Percentiles rank a stretch among this genome's conserved stretches.
Conservation (phyloP, 2,888 invertebrate species). For the Eupeodes luniger region DNA sequence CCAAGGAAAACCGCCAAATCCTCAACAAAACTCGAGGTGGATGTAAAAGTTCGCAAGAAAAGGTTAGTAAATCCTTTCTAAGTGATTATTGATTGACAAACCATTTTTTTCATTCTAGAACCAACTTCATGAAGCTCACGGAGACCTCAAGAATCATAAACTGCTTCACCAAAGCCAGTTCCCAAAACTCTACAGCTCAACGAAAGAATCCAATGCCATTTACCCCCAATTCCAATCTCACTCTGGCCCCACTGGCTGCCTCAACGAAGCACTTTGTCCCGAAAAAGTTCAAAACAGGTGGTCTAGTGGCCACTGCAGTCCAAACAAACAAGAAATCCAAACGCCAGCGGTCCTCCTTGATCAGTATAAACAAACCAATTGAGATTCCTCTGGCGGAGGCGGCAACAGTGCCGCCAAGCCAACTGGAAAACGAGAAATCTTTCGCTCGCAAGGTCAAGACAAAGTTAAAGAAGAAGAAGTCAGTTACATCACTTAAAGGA, state of each 20-base stretch:
- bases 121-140: constrained; percentile 79
- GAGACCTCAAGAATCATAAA: constrained; percentile 80
- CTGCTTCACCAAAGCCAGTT: constrained; percentile 77
- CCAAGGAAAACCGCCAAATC: constrained; percentile 50
- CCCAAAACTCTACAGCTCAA: constrained; percentile 12
- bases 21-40: constrained; percentile 38
- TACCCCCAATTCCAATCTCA: constrained; percentile 45
- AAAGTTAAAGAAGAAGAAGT: constrained; percentile 81
- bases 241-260: constrained; percentile 60
- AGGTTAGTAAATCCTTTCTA: constrained; percentile 26
- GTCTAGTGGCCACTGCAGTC: constrained; percentile 86
- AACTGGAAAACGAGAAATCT: constrained; percentile 85
- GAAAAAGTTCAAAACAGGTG: constrained; percentile 86
- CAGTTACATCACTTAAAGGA: constrained; percentile 48
- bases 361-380: constrained; percentile 38
- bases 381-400: constrained; percentile 33
- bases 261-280: constrained; percentile 53
- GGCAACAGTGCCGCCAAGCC: constrained; percentile 55
- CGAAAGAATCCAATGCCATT: constrained; percentile 78
- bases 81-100: too few species aligned
- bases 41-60: constrained; percentile 53
- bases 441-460: constrained; percentile 81
- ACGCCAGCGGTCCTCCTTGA: constrained; percentile 52
- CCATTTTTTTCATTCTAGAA: constrained; percentile 68
- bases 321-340: constrained; percentile 78